Base-by-base conservation (phyloP, 2,888 invertebrate genomes). In the Drosophila anomalipes region DNA sequence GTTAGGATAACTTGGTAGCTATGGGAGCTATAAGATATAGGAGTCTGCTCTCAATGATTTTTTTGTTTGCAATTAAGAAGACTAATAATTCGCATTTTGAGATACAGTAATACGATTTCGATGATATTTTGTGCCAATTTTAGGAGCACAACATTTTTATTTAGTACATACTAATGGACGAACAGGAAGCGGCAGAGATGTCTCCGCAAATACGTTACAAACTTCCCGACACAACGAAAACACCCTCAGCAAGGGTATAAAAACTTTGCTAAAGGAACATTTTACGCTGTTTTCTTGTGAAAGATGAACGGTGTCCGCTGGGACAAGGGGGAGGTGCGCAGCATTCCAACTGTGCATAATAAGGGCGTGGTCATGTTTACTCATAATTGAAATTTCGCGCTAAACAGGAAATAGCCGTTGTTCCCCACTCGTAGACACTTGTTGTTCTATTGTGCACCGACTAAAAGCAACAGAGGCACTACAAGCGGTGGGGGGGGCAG, bases 351-450 rank as follows among this genome's bases (percentile, higher is more conserved):
- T 59, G 14, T 33, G 22, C 16, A 12, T 14, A 28, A n/a, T 57
- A 67, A 35, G 64, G 57, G 69, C 39, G 66, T 62, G 89, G 61
- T 57, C 79, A 69, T 86, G 86, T 86, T 90, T 79, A 74, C 35
- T 81, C 89, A 83, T 90, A 86, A 86, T 86, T 90, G 86, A 86
- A 90, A 88, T 86, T 90, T 90, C 90, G 86, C 89, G 89, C 86
- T 86, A 86, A 86, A 86, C 90, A 90, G 86, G 86, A 86, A 88
- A 66, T 72, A 63, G 76, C 79, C 56, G 60, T 74, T 88, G 67
- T 47, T 71, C 61, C 56, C 54, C 66, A 70, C 63, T 86, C 67
- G 47, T 41, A 64, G 88, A 77, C 83, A 88, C 79, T 90, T 86
- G 83, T 88, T 87, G 61, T 51, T 61, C 54, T 4, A 35, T 14